Evolutionary conservation across 92 coral and sea anemone species (phyloP).

Genomic region (Phenganax marumi): DNA sequence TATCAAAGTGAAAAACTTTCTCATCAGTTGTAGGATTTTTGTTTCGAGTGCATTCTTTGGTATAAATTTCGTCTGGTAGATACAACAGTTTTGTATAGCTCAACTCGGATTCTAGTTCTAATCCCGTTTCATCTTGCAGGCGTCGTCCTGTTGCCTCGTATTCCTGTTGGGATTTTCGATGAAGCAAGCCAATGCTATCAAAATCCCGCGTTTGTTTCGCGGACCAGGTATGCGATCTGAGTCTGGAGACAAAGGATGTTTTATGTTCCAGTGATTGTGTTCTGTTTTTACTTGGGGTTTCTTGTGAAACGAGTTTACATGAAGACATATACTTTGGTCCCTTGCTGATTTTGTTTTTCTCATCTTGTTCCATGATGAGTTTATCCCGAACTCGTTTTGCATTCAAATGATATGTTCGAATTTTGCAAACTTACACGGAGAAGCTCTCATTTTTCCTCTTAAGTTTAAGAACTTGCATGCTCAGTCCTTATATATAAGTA

Average conservation of each 20-base stretch:
- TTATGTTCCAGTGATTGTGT: background rate
- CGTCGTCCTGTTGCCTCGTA: background rate
- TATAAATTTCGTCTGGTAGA: too few species aligned
- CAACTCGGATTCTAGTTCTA: background rate
- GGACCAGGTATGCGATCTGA: conserved; percentile 20
- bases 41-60: too few species aligned
- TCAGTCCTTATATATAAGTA: background rate
- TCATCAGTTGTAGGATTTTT: conserved; percentile 6
- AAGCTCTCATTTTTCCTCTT: too few species aligned
- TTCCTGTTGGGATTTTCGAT: background rate
- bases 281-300: background rate
- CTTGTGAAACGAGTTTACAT: background rate
- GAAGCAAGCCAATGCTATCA: conserved; percentile 5
- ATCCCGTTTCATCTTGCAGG: background rate
- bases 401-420: conserved; percentile 11
- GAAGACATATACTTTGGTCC: background rate
- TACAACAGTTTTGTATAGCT: background rate
- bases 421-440: background rate
- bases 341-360: background rate
- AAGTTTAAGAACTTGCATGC: too few species aligned
- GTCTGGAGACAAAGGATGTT: conserved; percentile 13
- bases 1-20: background rate
- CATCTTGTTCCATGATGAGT: background rate
- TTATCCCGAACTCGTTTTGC: background rate
- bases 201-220: conserved; percentile 7